Evolutionary conservation across 2,113 vertebrate genomes (phyloP).

Genomic region (Gavia stellata): DNA sequence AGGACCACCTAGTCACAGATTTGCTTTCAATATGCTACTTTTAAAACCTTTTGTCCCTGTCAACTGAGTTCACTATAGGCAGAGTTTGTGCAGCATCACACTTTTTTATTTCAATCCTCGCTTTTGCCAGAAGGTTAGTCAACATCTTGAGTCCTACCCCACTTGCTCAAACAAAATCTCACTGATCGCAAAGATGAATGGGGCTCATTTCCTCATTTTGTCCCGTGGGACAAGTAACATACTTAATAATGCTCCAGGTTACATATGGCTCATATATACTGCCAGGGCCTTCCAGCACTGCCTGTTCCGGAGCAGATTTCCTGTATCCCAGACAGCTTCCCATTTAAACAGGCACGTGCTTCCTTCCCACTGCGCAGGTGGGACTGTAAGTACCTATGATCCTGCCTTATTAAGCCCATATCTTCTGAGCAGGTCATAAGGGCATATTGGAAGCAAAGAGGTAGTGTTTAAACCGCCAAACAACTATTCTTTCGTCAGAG

Average conservation of each 20-base stretch:
- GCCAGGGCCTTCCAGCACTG: background rate
- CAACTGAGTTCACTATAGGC: background rate
- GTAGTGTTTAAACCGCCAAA: background rate
- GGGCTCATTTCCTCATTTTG: conserved; percentile 28
- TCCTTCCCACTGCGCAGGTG: conserved; percentile 10
- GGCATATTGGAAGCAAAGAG: background rate
- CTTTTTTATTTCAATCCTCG: background rate
- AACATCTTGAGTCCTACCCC: background rate
- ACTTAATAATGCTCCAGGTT: background rate
- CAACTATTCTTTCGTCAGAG: conserved; percentile 6
- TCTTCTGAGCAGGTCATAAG: background rate
- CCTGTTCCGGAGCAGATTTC: conserved; percentile 33
- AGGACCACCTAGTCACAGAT: conserved; percentile 7
- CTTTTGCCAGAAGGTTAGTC: background rate
- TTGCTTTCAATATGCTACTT: background rate
- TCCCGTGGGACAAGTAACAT: background rate
- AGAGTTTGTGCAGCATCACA: background rate
- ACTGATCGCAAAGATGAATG: background rate
- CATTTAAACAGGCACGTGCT: background rate
- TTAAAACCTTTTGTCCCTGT: background rate
- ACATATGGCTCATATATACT: background rate
- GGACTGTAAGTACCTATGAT: background rate
- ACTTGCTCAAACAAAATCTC: background rate
- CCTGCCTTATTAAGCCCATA: background rate
- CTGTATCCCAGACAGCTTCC: conserved; percentile 10